Evolutionary conservation across 2,888 invertebrate species (phyloP).

Genomic region (Megastigmus dorsalis): DNA sequence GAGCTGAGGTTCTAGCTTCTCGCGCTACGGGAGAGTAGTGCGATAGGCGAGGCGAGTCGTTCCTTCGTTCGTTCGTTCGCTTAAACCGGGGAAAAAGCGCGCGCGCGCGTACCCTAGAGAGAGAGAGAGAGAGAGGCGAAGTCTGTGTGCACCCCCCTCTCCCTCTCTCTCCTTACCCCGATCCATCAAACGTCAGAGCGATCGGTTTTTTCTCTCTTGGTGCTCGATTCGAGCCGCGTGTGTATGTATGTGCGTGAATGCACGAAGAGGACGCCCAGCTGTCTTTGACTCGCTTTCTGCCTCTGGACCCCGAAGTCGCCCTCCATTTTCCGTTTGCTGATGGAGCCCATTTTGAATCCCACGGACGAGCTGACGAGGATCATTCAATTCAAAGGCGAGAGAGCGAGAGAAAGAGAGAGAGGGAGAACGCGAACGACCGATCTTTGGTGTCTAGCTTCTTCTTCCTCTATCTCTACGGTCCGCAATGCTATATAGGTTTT

Average conservation of each 20-base stretch:
- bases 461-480: not conserved
- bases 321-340: slow-evolving; percentile 64
- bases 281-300: slow-evolving; percentile 53
- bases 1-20: slow-evolving; percentile 51
- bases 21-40: not conserved
- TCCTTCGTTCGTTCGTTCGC: slow-evolving; percentile 48
- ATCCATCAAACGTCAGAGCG: slow-evolving; percentile 72
- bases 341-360: slow-evolving; percentile 64
- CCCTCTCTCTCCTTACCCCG: slow-evolving; percentile 58
- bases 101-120: slow-evolving; percentile 48
- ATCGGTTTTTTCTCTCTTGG: slow-evolving; percentile 67
- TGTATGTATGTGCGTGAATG: slow-evolving; percentile 48
- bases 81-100: slow-evolving; percentile 62
- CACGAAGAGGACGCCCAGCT: slow-evolving; percentile 61
- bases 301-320: slow-evolving; percentile 43
- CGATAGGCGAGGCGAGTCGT: slow-evolving; percentile 42
- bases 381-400: slow-evolving; percentile 58
- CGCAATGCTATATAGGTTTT: no score
- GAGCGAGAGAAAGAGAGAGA: not conserved
- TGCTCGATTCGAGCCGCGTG: slow-evolving; percentile 53
- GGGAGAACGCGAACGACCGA: slow-evolving; percentile 26
- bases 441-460: slow-evolving; percentile 46
- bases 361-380: slow-evolving; percentile 60
- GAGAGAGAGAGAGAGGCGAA: no score
- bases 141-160: not conserved